Percentiles rank a stretch among this genome's conserved stretches.
phyloP scores from a whole-genome alignment of 2,113 vertebrate genomes.

The Labeo catla region DNA sequence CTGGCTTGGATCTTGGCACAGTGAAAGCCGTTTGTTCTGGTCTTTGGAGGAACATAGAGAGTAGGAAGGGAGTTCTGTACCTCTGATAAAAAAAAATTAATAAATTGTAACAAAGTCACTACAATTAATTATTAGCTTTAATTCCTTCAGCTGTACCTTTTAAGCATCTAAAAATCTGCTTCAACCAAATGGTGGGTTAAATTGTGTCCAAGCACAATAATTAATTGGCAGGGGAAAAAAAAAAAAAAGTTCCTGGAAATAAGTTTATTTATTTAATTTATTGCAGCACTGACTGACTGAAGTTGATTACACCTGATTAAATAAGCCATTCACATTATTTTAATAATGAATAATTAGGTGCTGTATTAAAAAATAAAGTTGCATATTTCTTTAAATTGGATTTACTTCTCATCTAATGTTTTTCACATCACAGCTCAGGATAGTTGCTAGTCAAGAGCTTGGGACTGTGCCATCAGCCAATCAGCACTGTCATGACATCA shows the following conservation, averaged over 20 bases:
- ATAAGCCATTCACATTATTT: too few relatives aligned
- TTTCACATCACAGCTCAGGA: too few relatives aligned
- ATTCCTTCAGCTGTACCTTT: constrained; percentile 66
- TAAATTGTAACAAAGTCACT: constrained; percentile 54
- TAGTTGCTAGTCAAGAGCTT: too few relatives aligned
- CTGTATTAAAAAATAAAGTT: too few relatives aligned
- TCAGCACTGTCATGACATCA: too few relatives aligned
- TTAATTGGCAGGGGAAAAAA: constrained; percentile 56
- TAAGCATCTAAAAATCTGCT: constrained; percentile 67
- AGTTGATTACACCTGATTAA: too few relatives aligned
- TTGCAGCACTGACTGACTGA: neutral
- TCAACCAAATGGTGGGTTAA: constrained; percentile 64
- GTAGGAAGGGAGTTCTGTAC: neutral
- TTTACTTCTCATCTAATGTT: too few relatives aligned
- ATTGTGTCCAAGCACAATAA: constrained; percentile 59
- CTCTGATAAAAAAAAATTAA: constrained; percentile 66
- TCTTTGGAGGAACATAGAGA: neutral
- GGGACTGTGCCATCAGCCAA: too few relatives aligned
- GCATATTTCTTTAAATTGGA: too few relatives aligned
- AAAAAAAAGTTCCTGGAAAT: constrained; percentile 1
- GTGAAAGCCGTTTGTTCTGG: neutral
- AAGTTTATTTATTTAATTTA: neutral
- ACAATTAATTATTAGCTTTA: constrained; percentile 67
- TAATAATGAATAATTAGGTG: too few relatives aligned
- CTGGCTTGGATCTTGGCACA: neutral